Evolutionary conservation across 2,113 vertebrate genomes (phyloP).

Genomic region (Actinemys pallida): DNA sequence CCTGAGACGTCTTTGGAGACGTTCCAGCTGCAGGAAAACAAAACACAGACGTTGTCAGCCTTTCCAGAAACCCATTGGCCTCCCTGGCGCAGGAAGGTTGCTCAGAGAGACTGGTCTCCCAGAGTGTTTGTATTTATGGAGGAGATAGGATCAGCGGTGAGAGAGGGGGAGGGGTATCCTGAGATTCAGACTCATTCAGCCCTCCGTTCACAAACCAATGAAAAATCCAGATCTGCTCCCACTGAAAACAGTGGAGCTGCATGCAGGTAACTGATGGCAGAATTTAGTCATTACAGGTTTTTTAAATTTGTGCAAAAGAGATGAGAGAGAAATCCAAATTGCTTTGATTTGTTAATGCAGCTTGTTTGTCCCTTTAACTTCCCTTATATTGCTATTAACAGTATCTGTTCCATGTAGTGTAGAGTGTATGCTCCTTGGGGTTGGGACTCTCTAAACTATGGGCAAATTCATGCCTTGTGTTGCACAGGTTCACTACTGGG

Average conservation of each 20-base stretch:
- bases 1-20: conserved; percentile 29
- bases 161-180: not conserved
- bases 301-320: not conserved
- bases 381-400: not conserved
- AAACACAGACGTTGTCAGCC: not conserved
- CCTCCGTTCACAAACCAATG: not conserved
- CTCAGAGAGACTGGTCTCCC: not conserved
- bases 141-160: rapidly evolving
- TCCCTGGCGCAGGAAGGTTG: not conserved
- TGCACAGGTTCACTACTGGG: not conserved
- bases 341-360: rapidly evolving
- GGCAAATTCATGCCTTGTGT: not conserved
- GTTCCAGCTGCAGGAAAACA: conserved; percentile 36
- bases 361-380: rapidly evolving
- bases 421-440: rapidly evolving
- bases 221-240: not conserved
- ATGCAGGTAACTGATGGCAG: not conserved
- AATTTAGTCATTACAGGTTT: not conserved
- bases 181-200: not conserved
- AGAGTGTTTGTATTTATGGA: not conserved
- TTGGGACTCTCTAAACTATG: rapidly evolving
- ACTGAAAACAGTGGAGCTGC: not conserved
- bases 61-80: not conserved
- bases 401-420: not conserved
- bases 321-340: not conserved